Conservation (phyloP, 2,888 invertebrate genomes). For the Zaprionus obscuricornis region DNA sequence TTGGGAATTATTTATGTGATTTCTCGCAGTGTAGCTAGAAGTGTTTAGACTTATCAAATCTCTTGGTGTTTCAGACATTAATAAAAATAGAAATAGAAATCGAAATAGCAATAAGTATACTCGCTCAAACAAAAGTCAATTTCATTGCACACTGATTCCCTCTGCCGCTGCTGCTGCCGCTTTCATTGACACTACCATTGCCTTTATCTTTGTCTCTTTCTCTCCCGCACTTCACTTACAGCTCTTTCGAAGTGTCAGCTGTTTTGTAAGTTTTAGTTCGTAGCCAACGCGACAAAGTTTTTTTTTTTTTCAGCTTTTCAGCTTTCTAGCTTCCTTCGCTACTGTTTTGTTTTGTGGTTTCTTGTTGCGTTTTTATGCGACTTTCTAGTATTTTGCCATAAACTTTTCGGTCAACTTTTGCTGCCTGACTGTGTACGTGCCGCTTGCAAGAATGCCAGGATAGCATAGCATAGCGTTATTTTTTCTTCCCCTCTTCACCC, state of each 20-base stretch:
- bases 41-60: conserved; percentile 73
- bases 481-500: background rate
- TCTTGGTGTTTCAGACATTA: conserved; percentile 54
- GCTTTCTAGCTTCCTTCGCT: conserved; percentile 42
- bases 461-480: conserved; percentile 13
- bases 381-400: conserved; percentile 36
- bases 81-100: conserved; percentile 53
- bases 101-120: background rate
- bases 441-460: conserved; percentile 34
- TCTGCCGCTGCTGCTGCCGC: too few species aligned
- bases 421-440: conserved; percentile 33
- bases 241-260: conserved; percentile 51
- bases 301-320: conserved; percentile 26
- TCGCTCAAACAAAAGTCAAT: conserved; percentile 4
- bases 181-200: too few species aligned
- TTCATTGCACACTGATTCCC: background rate
- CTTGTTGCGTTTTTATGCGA: conserved; percentile 51
- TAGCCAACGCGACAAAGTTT: conserved; percentile 39
- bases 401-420: conserved; percentile 67
- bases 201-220: too few species aligned
- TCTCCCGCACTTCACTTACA: background rate
- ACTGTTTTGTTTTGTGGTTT: conserved; percentile 33
- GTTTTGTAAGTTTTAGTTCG: conserved; percentile 43
- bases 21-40: conserved; percentile 63
- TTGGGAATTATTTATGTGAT: too few species aligned